Conservation (phyloP, 2,113 vertebrate species). For the Clinocottus analis region DNA sequence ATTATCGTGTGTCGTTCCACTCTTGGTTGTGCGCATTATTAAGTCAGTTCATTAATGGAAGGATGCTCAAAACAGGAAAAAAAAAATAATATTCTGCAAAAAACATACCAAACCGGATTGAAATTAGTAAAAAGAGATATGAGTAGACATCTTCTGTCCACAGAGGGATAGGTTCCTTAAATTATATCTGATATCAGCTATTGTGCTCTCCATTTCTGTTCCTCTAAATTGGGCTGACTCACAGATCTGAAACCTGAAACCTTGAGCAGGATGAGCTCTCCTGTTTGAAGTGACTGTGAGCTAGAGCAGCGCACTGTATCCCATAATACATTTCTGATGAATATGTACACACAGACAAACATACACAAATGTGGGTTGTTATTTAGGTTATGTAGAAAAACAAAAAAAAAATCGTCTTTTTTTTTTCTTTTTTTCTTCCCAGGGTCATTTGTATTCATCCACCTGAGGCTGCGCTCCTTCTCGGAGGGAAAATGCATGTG, state of each 20-base stretch:
- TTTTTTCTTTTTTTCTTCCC: no score
- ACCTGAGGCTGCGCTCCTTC: not conserved
- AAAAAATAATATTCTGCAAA: conserved; percentile 31
- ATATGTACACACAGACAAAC: conserved; percentile 71
- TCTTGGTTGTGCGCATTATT: conserved; percentile 10
- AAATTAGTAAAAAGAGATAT: conserved; percentile 30
- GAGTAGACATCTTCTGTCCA: conserved; percentile 15
- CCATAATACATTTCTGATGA: conserved; percentile 52
- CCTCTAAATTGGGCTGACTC: conserved; percentile 14
- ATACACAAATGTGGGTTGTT: conserved; percentile 58
- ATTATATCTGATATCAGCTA: conserved; percentile 2
- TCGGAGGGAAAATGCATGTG: conserved; percentile 13
- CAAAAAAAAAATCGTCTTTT: conserved; percentile 47
- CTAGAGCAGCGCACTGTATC: conserved; percentile 19
- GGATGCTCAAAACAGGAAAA: conserved; percentile 27
- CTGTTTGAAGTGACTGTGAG: not conserved
- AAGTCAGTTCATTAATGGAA: conserved; percentile 6
- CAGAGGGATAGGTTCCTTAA: conserved; percentile 16
- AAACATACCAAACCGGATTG: conserved; percentile 31
- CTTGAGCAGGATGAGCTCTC: not conserved
- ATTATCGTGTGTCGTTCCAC: not conserved
- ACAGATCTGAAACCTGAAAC: not conserved
- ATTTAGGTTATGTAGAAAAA: conserved; percentile 55
- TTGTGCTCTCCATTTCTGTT: not conserved
- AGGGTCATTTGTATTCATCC: conserved; percentile 20